These are phyloP conservation scores for Mactra quadrangularis DNA, from an alignment of 1,140 invertebrate species.

Conservation along the genomic window DNA sequence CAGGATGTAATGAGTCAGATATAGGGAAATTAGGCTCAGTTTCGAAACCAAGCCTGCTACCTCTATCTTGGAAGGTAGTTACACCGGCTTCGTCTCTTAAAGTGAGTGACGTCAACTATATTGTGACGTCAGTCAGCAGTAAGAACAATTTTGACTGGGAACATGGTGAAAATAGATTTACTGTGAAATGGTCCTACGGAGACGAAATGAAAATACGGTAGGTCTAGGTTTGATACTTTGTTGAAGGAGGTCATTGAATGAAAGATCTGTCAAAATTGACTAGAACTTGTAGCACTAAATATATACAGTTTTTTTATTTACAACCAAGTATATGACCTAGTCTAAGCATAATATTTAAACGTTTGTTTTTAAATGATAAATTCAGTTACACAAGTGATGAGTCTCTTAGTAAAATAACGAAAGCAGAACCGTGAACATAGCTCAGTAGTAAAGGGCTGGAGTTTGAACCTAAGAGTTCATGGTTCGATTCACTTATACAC, in stretches of 20 bases:
- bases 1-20: background rate
- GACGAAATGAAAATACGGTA: background rate
- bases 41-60: background rate
- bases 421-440: too few relatives aligned
- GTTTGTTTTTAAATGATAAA: too few relatives aligned
- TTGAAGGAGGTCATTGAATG: background rate
- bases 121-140: conserved; percentile 10
- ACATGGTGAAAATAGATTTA: conserved; percentile 4
- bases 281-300: background rate
- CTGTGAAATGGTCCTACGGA: background rate
- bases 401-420: too few relatives aligned
- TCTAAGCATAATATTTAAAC: background rate
- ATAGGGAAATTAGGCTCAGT: background rate
- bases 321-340: background rate
- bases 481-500: too few relatives aligned
- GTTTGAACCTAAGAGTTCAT: too few relatives aligned
- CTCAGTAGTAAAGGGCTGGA: too few relatives aligned
- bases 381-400: too few relatives aligned
- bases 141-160: conserved; percentile 7
- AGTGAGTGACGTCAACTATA: conserved; percentile 6
- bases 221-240: background rate
- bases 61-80: background rate
- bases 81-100: background rate
- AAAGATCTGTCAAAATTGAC: background rate
- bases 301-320: background rate